These are phyloP conservation scores for Hyles euphorbiae DNA, from an alignment of 1,140 invertebrate species.

Conservation along the genomic window DNA sequence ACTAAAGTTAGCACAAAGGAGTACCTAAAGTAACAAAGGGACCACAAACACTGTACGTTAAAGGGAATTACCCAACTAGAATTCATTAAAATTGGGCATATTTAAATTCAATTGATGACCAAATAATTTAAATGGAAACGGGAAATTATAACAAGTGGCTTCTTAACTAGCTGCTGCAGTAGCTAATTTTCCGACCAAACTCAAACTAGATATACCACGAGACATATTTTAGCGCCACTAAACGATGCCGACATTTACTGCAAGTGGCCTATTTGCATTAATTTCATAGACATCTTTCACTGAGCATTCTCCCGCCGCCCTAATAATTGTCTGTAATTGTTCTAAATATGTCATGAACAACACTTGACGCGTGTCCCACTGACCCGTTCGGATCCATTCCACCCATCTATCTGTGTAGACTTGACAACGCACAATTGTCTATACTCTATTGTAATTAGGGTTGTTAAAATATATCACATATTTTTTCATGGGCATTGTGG, in stretches of 20 bases:
- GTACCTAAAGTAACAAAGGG: no score
- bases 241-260: no score
- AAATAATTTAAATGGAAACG: not conserved
- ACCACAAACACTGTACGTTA: no score
- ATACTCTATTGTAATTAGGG: slow-evolving; percentile 2
- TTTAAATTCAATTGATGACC: no score
- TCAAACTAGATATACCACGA: no score
- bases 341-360: slow-evolving; percentile 11
- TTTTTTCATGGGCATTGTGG: no score
- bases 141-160: not conserved
- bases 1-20: no score
- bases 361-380: slow-evolving; percentile 30
- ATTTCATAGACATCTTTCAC: slow-evolving; percentile 6
- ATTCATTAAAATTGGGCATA: no score
- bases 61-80: no score
- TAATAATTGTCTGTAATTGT: slow-evolving; percentile 9
- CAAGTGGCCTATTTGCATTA: not conserved
- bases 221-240: no score
- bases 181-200: no score
- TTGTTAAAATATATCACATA: not conserved
- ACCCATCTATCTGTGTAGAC: slow-evolving; percentile 54
- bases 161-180: no score
- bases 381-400: slow-evolving; percentile 29
- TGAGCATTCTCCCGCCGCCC: slow-evolving; percentile 3
- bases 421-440: slow-evolving; percentile 55